Percentiles rank a stretch among this genome's conserved stretches.
phyloP scores from a whole-genome alignment of 2,888 invertebrate genomes.

The Helicoverpa assulta region DNA sequence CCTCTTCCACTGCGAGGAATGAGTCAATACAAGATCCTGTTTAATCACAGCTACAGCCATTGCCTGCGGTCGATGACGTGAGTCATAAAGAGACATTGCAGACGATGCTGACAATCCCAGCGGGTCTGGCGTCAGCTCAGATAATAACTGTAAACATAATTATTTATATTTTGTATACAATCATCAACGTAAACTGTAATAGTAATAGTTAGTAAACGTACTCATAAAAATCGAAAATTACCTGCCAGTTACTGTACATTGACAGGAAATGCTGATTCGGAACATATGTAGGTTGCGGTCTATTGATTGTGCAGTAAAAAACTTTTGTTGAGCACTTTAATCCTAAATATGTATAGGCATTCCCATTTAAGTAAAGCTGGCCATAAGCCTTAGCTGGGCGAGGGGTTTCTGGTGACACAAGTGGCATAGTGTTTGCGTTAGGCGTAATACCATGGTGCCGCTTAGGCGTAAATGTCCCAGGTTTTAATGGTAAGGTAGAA shows the following conservation, averaged over 20 bases:
- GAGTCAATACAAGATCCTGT: constrained; percentile 91
- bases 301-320: constrained; percentile 97
- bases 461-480: constrained; percentile 95
- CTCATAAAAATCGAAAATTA: constrained; percentile 73
- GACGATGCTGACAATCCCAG: constrained; percentile 92
- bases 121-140: constrained; percentile 92
- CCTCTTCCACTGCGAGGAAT: constrained; percentile 91
- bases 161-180: constrained; percentile 69
- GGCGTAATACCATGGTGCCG: constrained; percentile 95
- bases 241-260: constrained; percentile 99
- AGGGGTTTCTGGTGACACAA: constrained; percentile 97
- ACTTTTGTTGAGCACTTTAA: constrained; percentile 97
- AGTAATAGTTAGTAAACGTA: constrained; percentile 16
- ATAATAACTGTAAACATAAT: constrained; percentile 91
- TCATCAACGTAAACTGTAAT: constrained; percentile 37
- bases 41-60: constrained; percentile 91
- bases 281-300: constrained; percentile 98
- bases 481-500: constrained; percentile 95
- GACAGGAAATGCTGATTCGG: constrained; percentile 96
- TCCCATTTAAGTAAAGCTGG: constrained; percentile 96
- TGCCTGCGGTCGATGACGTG: constrained; percentile 92
- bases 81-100: constrained; percentile 94
- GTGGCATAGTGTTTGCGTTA: constrained; percentile 94
- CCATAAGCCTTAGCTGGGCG: constrained; percentile 97
- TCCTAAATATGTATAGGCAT: constrained; percentile 97